Evolutionary conservation across 2,113 vertebrate genomes (phyloP).

Genomic region (Potamarius usumacintae): DNA sequence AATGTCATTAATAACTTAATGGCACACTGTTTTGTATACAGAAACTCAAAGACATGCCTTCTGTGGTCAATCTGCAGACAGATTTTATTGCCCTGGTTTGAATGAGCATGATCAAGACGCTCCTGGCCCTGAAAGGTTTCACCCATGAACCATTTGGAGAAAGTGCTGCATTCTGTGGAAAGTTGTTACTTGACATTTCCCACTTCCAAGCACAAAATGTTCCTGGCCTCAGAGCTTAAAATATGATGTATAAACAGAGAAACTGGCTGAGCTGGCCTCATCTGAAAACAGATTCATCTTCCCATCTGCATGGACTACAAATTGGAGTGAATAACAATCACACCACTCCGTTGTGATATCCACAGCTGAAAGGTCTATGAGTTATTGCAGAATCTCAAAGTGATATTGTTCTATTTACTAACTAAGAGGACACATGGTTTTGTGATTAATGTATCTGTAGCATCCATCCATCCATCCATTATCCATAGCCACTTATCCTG

Average conservation of each 20-base stretch:
- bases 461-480: no score
- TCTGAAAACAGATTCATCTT: slow-evolving; percentile 6
- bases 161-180: not conserved
- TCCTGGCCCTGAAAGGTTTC: not conserved
- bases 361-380: not conserved
- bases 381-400: not conserved
- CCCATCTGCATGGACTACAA: not conserved
- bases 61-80: not conserved
- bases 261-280: slow-evolving; percentile 3
- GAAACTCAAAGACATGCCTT: not conserved
- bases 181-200: not conserved
- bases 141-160: not conserved
- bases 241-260: slow-evolving; percentile 11
- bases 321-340: not conserved
- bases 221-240: not conserved
- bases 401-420: not conserved
- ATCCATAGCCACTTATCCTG: no score
- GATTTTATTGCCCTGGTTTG: not conserved
- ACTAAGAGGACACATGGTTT: not conserved
- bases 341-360: not conserved
- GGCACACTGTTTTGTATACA: not conserved
- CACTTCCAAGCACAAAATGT: not conserved
- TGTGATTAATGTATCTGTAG: not conserved
- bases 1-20: not conserved
- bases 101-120: not conserved